phyloP scores from a whole-genome alignment of 2,888 invertebrate species.

The Abrostola triplasia region DNA sequence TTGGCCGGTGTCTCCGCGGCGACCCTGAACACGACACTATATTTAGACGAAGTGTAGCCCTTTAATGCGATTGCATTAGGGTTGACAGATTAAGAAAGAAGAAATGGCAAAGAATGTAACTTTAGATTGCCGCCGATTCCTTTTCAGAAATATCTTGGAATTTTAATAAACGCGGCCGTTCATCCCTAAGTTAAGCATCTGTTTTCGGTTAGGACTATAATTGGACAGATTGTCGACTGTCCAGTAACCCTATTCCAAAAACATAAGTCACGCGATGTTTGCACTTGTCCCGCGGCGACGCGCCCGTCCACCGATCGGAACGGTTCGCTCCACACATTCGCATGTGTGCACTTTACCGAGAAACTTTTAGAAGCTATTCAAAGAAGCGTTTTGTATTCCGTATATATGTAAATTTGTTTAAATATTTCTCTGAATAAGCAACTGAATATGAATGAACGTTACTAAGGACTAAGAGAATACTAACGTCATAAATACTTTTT shows the following conservation, averaged over 20 bases:
- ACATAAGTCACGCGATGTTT: constrained; percentile 77
- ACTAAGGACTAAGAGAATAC: constrained; percentile 10
- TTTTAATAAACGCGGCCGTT: constrained; percentile 25
- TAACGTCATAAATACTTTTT: background rate
- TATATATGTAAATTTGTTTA: constrained; percentile 41
- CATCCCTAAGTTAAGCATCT: constrained; percentile 38
- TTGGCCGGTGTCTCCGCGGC: constrained; percentile 76
- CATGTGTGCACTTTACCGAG: constrained; percentile 52
- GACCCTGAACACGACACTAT: constrained; percentile 81
- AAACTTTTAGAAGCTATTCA: constrained; percentile 39
- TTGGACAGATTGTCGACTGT: constrained; percentile 58
- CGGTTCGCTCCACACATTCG: constrained; percentile 41
- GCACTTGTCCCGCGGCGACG: constrained; percentile 59
- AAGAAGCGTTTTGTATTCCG: constrained; percentile 43
- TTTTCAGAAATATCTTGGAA: constrained; percentile 7
- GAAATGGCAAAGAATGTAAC: constrained; percentile 14
- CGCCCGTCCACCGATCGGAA: constrained; percentile 31
- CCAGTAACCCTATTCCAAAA: constrained; percentile 62
- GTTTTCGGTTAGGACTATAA: constrained; percentile 16
- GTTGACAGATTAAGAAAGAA: constrained; percentile 36
- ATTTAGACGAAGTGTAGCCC: constrained; percentile 74
- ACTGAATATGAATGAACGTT: constrained; percentile 40
- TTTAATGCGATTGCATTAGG: constrained; percentile 54
- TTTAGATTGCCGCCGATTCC: background rate
- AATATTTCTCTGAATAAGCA: constrained; percentile 44